Percentiles rank a stretch among this genome's conserved stretches.
These are phyloP conservation scores for Eclectus roratus DNA, from an alignment of 2,113 vertebrate species.

Conservation along the genomic window DNA sequence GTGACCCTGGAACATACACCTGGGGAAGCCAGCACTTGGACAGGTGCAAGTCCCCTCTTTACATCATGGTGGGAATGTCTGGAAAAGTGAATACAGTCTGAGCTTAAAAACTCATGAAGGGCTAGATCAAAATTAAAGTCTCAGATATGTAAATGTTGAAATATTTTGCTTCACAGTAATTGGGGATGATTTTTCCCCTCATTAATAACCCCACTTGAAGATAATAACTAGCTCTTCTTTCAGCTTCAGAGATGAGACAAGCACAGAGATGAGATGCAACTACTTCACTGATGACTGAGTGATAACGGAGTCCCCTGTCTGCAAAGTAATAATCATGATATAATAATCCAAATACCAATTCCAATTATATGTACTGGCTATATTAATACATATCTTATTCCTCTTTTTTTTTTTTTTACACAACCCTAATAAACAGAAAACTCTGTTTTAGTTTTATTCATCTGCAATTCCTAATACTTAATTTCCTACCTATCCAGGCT, in stretches of 20 bases:
- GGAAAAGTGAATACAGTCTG: neutral
- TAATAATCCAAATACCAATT: slow-evolving; percentile 47
- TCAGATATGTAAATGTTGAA: slow-evolving; percentile 57
- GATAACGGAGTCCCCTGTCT: slow-evolving; percentile 18
- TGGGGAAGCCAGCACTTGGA: neutral
- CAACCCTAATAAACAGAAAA: neutral
- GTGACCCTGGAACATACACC: neutral
- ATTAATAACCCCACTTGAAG: slow-evolving; percentile 65
- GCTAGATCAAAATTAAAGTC: slow-evolving; percentile 40
- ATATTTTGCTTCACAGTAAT: slow-evolving; percentile 63
- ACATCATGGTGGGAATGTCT: neutral
- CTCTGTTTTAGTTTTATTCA: neutral
- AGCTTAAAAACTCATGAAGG: neutral
- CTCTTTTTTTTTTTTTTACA: neutral
- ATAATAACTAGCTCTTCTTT: slow-evolving; percentile 66
- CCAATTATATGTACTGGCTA: neutral
- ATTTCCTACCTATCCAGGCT: slow-evolving; percentile 44
- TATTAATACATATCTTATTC: neutral
- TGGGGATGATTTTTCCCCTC: slow-evolving; percentile 55
- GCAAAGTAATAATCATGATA: slow-evolving; percentile 33
- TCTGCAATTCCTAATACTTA: slow-evolving; percentile 16
- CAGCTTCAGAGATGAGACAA: slow-evolving; percentile 41
- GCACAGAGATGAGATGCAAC: neutral
- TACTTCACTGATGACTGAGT: slow-evolving; percentile 41
- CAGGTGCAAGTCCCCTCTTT: neutral